Base-by-base conservation (phyloP, 1,140 invertebrate genomes). In the Campoletis sonorensis region DNA sequence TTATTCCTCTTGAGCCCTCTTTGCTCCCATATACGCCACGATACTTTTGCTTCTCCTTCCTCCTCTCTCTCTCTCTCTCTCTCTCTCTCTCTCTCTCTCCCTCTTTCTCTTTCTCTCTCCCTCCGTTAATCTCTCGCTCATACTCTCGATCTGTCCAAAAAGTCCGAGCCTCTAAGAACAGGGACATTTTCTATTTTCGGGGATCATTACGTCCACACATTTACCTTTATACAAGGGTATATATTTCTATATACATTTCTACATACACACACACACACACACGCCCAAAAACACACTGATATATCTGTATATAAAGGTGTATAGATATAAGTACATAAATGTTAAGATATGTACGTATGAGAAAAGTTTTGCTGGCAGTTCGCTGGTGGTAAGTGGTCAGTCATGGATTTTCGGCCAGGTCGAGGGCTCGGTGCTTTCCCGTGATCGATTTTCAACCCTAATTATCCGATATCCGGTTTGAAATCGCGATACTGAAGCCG, bases 151-250 rank as follows among this genome's bases (percentile, higher is more conserved):
- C 83, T 81, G 79, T 72, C 77, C 83, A 83, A 85, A 86, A 83
- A 81, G 84, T 45, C 84, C 82, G 84, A 87, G 84, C 85, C 82
- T 81, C 80, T 82, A 79, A 84, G 86, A 67, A 88, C 87, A 89
- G 85, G 83, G 85, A 87, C 86, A 87, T 89, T 90, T 86, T 89
- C 89, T 91, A 90, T 90, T 91, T 90, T 90, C 86, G 87, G 89
- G 87, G 77, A 88, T 87, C 75, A 88, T 89, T 89, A 84, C 88
- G 85, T 83, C 80, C 87, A 82, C 81, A 82, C 86, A 68, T 64
- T 30, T 26, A 70, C 72, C 77, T n/a, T 26, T 21, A 58, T 58
- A 23, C 54, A 58, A 4, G 21, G 4, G 21, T 58, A 23, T 58
- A 58, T 18, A 23, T 23, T 18, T 13, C 4, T 58, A 58, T 23